Percentiles rank a stretch among this genome's conserved stretches.
phyloP scores from a whole-genome alignment of 2,797 vertebrate genomes.

The Micropoecilia bifurca region DNA sequence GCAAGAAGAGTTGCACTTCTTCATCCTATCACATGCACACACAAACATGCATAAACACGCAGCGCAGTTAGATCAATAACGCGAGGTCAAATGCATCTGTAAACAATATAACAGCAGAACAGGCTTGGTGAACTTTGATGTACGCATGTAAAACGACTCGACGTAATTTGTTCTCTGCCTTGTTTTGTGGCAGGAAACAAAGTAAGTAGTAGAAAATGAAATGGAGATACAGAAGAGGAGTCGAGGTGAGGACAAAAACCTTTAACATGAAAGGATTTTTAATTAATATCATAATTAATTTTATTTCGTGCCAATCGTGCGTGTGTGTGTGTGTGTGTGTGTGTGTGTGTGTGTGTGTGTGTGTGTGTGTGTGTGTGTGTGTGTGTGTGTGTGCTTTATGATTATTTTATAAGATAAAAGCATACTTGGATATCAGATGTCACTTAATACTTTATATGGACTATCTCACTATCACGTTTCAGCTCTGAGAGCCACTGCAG shows the following conservation, averaged over 20 bases:
- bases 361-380: not conserved
- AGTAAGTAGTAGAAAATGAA: not conserved
- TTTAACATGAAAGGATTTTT: not conserved
- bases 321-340: not conserved
- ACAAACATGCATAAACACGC: not conserved
- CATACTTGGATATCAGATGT: not conserved
- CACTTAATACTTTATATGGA: not conserved
- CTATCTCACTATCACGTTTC: not conserved
- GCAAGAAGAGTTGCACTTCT: conserved; percentile 1
- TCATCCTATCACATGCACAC: not conserved
- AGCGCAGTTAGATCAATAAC: not conserved
- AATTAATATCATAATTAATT: not conserved
- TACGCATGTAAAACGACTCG: not conserved
- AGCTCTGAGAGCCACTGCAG: not conserved
- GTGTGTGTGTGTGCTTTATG: not conserved
- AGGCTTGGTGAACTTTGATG: not conserved
- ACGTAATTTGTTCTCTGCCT: no score
- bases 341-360: not conserved
- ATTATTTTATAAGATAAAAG: not conserved
- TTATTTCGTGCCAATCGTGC: no score
- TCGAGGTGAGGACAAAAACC: not conserved
- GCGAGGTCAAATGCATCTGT: conserved; percentile 31
- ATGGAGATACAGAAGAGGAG: not conserved
- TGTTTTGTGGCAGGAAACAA: not conserved
- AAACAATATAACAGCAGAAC: not conserved